Conservation (phyloP, 2,888 invertebrate genomes). For the Ormyrus rosae region DNA sequence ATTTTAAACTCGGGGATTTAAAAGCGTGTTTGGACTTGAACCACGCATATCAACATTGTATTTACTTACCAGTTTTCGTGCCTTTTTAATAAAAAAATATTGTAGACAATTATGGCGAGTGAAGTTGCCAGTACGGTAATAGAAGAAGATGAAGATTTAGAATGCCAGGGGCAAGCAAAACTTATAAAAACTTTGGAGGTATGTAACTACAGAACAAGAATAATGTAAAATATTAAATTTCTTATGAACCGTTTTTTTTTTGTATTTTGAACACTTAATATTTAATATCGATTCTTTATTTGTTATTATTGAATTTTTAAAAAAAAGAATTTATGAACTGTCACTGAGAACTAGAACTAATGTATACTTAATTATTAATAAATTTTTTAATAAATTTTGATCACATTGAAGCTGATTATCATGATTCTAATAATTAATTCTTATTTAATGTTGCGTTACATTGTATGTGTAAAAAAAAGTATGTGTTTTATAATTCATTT, state of each 20-base stretch:
- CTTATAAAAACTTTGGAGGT: conserved; percentile 70
- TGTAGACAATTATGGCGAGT: conserved; percentile 58
- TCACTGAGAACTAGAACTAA: no score
- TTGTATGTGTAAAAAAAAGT: no score
- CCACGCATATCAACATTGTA: background rate
- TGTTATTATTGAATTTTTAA: conserved; percentile 6
- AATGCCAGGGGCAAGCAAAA: conserved; percentile 66
- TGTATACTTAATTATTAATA: no score
- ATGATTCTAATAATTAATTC: no score
- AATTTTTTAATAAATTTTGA: no score
- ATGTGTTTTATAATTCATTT: background rate
- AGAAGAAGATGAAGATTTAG: conserved; percentile 64
- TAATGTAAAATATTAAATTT: background rate
- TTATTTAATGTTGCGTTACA: no score
- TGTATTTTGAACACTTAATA: background rate
- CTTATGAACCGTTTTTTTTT: background rate
- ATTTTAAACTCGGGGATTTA: background rate
- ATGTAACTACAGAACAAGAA: background rate
- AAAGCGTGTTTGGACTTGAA: background rate
- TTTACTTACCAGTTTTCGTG: background rate
- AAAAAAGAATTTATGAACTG: no score
- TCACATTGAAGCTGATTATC: no score
- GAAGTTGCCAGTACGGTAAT: conserved; percentile 64
- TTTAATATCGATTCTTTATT: background rate
- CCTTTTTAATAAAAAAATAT: background rate